Evolutionary conservation across 2,797 vertebrate genomes (phyloP).

Genomic region (Linurgus olivaceus): DNA sequence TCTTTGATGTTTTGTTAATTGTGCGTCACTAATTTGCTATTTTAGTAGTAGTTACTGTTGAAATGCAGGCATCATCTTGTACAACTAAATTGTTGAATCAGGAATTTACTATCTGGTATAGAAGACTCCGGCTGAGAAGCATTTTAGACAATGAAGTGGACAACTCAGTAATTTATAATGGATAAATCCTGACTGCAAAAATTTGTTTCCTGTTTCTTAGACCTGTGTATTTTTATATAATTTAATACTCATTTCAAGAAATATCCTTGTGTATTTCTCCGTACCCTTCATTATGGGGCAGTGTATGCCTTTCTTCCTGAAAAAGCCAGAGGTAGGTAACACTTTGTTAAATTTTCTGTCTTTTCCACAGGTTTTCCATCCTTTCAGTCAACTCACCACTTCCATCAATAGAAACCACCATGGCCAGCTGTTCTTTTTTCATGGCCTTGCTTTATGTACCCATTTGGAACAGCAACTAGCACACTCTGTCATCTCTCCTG

Average conservation of each 20-base stretch:
- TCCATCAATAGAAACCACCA: neutral
- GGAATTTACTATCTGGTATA: neutral
- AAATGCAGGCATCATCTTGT: neutral
- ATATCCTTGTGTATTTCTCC: neutral
- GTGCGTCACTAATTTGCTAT: neutral
- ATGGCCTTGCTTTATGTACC: neutral
- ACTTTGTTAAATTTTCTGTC: neutral
- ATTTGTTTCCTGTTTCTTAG: neutral
- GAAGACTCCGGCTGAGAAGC: neutral
- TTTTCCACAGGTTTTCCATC: neutral
- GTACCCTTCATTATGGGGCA: neutral
- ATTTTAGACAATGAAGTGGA: neutral
- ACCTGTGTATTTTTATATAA: neutral
- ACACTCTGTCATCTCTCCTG: neutral
- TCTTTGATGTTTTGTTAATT: conserved; percentile 48
- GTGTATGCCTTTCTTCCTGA: neutral
- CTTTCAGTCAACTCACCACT: neutral
- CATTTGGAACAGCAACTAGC: neutral
- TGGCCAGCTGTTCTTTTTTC: neutral
- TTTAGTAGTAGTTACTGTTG: conserved; percentile 30
- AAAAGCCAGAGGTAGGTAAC: neutral
- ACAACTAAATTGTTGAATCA: neutral
- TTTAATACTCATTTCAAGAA: neutral
- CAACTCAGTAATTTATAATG: neutral
- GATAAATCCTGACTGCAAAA: neutral